Evolutionary conservation across 2,797 vertebrate species (phyloP), one percentile per base, ranked within the genome.

Genomic region (Crocidura indochinensis): DNA sequence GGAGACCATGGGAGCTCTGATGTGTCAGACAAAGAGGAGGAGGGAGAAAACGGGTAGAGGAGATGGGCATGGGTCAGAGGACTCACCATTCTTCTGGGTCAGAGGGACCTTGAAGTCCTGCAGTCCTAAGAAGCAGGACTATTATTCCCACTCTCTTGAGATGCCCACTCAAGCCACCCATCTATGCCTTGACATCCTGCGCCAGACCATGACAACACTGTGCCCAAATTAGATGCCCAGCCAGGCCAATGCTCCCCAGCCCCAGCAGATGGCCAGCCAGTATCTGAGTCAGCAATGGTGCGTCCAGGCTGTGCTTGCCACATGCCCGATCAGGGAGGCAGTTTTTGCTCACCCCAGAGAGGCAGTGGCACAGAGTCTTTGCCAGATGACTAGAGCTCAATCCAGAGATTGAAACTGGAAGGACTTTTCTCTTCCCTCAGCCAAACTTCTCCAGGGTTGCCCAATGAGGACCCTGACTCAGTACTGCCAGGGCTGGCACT

Each of bases 21-120:
- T 94, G 94, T 97, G 96, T 91, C 90, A 95, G 96, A 96, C 92
- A 91, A 72, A 91, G 47, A 82, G 76, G 78, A 96, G 72, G 84
- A 94, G 90, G 90, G 94, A 95, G 64, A 65, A 38, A 95, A 82
- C 77, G 89, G 74, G 38, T 82, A 14, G 81, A 53, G 84, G 67
- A 82, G 87, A 68, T 22, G 4, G 49, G 67, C 27, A 79, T 22
- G 87, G 81, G 91, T 94, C 83, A 81, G 85, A 81, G 76, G 67
- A 51, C 31, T 81, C 71, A 46, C 84, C 76, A 68, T 80, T 80
- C 73, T 44, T 94, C 71, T 90, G 64, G 74, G 69, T 84, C 84
- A 76, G 77, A 91, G 44, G 15, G 67, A 49, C 27, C 77, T n/a
- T 22, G 82, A 65, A 31, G 65, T 60, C 75, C 24, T 20, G 29